Percentiles rank a stretch among this genome's conserved stretches.
Evolutionary conservation across 2,113 vertebrate species (phyloP).

Genomic region (Ptyas mucosa): DNA sequence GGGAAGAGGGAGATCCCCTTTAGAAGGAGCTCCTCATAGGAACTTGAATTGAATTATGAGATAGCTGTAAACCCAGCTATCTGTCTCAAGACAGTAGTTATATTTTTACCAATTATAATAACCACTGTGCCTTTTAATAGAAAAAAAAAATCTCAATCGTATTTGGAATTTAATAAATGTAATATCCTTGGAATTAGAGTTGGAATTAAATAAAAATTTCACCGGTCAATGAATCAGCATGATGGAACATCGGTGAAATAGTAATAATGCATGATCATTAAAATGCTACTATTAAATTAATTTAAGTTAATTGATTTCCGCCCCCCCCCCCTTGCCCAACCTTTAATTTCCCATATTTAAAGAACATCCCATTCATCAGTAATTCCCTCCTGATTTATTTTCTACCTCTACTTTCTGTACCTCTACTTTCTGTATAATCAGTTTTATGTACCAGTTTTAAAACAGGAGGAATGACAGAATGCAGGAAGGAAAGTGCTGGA

Average conservation of each 20-base stretch:
- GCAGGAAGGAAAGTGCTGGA: not conserved
- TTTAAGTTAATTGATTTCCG: not conserved
- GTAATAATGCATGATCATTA: not conserved
- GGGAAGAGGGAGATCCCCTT: not conserved
- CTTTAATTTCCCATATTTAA: not conserved
- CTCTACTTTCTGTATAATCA: not conserved
- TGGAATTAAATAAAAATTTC: not conserved
- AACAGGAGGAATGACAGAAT: not conserved
- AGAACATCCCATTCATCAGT: not conserved
- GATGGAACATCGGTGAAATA: not conserved
- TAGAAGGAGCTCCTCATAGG: not conserved
- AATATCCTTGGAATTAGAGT: not conserved
- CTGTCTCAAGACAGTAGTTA: not conserved
- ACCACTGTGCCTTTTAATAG: not conserved
- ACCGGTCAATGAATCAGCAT: not conserved
- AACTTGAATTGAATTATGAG: not conserved
- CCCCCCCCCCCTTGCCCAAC: not conserved
- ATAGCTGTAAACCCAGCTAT: not conserved
- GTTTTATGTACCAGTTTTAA: not conserved
- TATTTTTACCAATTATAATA: not conserved
- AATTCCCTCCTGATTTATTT: not conserved
- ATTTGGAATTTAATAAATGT: not conserved
- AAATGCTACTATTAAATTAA: not conserved
- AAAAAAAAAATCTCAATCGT: not conserved
- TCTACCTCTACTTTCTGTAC: not conserved